Conservation (phyloP, 2,113 vertebrate genomes). For the Riparia riparia region DNA sequence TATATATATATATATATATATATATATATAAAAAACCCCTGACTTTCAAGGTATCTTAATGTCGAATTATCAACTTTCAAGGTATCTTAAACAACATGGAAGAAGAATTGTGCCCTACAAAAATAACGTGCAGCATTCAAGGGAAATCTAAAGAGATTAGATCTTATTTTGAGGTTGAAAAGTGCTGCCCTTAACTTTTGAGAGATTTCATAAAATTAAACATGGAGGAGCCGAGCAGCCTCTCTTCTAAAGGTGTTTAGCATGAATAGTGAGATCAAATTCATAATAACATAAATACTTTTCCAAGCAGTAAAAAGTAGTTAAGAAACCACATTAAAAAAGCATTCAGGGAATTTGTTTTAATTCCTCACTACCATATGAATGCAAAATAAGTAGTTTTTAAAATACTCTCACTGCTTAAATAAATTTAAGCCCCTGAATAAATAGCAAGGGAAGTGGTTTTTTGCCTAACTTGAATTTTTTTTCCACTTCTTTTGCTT, state of each 20-base stretch:
- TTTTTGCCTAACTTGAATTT: neutral
- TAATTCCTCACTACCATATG: neutral
- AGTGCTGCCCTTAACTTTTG: neutral
- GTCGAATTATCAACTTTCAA: neutral
- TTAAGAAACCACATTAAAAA: neutral
- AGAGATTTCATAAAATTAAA: neutral
- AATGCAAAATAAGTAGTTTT: neutral
- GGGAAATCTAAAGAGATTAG: neutral
- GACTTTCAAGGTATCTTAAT: neutral
- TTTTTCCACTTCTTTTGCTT: neutral
- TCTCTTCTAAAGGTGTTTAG: neutral
- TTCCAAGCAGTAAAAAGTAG: neutral
- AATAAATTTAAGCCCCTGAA: neutral
- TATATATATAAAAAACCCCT: neutral
- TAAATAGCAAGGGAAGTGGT: neutral
- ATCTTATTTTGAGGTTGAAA: neutral
- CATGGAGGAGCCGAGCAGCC: neutral
- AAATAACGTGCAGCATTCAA: neutral
- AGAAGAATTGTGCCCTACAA: neutral
- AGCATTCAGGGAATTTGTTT: neutral
- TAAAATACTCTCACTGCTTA: neutral
- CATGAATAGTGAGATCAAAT: neutral
- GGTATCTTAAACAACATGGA: neutral
- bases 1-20: no score
- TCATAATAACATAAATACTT: neutral